Percentiles rank a stretch among this genome's conserved stretches.
Evolutionary conservation across 2,797 vertebrate genomes (phyloP).

Genomic region (Amniataba percoides): DNA sequence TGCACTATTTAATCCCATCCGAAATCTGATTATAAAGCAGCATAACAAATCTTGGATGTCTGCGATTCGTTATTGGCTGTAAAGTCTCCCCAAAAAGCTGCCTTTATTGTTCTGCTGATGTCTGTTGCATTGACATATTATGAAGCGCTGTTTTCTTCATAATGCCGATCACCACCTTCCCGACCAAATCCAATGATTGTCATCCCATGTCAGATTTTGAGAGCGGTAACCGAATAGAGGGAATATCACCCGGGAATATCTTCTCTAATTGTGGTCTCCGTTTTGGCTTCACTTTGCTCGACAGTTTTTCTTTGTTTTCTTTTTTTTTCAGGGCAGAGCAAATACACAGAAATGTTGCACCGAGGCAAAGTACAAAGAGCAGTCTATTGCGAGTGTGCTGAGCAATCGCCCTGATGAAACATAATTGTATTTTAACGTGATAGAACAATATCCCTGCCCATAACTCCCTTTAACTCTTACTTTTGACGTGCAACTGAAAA

Average conservation of each 20-base stretch:
- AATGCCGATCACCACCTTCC: conserved; percentile 52
- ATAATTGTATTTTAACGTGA: conserved; percentile 85
- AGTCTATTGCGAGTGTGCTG: conserved; percentile 64
- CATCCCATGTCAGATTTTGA: conserved; percentile 58
- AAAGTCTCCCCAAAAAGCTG: conserved; percentile 34
- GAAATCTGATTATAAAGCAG: conserved; percentile 15
- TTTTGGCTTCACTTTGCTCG: conserved; percentile 54
- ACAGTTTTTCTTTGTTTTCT: conserved; percentile 48
- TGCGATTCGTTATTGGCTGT: conserved; percentile 21
- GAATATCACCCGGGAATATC: conserved; percentile 50
- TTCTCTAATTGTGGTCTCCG: conserved; percentile 55
- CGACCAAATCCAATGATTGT: conserved; percentile 69
- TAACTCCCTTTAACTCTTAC: conserved; percentile 83
- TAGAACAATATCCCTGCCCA: conserved; percentile 83
- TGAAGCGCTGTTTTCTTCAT: conserved; percentile 61
- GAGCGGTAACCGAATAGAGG: conserved; percentile 63
- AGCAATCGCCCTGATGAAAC: conserved; percentile 78
- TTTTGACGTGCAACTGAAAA: conserved; percentile 84
- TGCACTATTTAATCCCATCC: conserved; percentile 15
- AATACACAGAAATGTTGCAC: conserved; percentile 56
- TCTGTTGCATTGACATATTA: conserved; percentile 40
- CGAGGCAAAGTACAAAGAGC: conserved; percentile 50
- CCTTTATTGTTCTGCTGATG: conserved; percentile 47
- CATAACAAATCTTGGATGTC: conserved; percentile 7
- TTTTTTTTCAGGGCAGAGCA: conserved; percentile 16